Base-by-base conservation (phyloP, 2,113 vertebrate species). In the Noturus placidus region DNA sequence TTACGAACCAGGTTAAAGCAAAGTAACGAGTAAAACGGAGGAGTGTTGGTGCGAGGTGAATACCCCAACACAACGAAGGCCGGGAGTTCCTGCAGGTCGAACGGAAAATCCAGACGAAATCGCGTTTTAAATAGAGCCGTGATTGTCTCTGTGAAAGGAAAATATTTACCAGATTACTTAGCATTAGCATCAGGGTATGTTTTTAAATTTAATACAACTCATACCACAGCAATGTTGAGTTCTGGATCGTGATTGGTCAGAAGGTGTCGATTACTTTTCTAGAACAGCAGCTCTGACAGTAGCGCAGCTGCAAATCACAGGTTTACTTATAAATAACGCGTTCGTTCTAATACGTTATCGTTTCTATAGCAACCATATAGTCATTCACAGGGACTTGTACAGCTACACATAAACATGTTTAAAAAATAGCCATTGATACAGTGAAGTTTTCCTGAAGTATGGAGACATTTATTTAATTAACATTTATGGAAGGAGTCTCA, bases 61-160 rank as follows among this genome's bases (percentile, higher is more conserved):
- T 92, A 99, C 98, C 98, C 98, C 0, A 99, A 97, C 89, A 99
- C 96, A 0, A 97, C 98, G 1, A 99, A 99, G 14, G 98, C 98
- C 0, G 98, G 98, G 84, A 99, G 96, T 92, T 99, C 98, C 95
- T 99, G 98, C 84, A 99, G 96, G 95, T 99, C 98, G 19, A 99
- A 99, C 10, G 98, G 98, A 91, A 99, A 99, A 93, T 99, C 98
- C 0, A 99, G 95, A n/a, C 98, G 97, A 94, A 99, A 99, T 10
- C 98, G 97, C 2, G 98, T 99, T 95, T 99, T 99, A 94, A 99
- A 99, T 87, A 99, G 96, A 1, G 98, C 98, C 0, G 98, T 99
- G 92, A 99, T 99, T 15, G 98, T 99, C 94, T 99, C 98, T 99
- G 95, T 33, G 54, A 85, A 79, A 72, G 38, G 42, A 15, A 63